phyloP scores from a whole-genome alignment of 2,888 invertebrate genomes.

The Patella pellucida region DNA sequence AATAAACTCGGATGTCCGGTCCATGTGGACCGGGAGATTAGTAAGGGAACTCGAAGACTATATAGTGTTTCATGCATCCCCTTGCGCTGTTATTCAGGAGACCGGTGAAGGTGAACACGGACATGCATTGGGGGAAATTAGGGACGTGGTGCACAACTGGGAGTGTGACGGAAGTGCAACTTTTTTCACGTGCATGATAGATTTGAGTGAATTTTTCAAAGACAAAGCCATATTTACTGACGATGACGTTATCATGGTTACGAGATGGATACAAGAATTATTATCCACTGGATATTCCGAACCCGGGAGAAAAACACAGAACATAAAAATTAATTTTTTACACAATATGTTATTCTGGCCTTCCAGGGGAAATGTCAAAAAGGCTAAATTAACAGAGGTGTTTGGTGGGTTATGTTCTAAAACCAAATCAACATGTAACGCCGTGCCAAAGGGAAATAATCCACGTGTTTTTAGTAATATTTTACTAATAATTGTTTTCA shows the following conservation, averaged over 20 bases:
- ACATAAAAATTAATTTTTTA: not conserved
- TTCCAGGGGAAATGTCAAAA: not conserved
- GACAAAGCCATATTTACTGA: not conserved
- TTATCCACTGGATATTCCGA: not conserved
- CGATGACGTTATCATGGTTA: not conserved
- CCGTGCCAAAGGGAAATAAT: not conserved
- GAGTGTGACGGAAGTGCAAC: not conserved
- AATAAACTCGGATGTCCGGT: not conserved
- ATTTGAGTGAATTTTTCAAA: constrained; percentile 3
- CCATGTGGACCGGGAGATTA: not conserved
- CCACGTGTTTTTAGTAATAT: not conserved
- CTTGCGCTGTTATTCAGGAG: not conserved
- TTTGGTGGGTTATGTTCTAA: not conserved
- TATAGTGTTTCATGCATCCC: not conserved
- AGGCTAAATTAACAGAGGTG: not conserved
- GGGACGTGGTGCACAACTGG: not conserved
- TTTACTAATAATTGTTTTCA: not conserved
- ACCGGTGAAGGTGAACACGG: not conserved
- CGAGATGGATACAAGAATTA: not conserved
- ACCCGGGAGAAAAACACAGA: not conserved
- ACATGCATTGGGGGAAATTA: not conserved
- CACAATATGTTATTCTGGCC: constrained; percentile 1
- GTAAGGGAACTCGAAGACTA: not conserved
- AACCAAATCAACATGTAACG: not conserved
- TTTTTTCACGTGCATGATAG: not conserved